Evolutionary conservation across 37 sponge, comb jelly and placozoan genomes (phyloP).

Genomic region (Ianthella basta): DNA sequence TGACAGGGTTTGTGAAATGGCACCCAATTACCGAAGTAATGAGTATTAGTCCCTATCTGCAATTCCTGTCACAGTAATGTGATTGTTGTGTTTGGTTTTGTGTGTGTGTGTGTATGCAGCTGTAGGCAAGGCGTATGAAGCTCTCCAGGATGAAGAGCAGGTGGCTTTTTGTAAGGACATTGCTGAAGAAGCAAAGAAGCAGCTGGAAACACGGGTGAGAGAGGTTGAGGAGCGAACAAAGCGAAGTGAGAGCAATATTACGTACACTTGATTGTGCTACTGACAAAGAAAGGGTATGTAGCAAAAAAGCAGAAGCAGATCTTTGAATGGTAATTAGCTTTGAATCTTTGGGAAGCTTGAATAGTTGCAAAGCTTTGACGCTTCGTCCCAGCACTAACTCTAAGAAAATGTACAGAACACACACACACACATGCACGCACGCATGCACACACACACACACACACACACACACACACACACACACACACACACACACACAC

Average conservation of each 20-base stretch:
- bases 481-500: neutral
- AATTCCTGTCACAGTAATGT: neutral
- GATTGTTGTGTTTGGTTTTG: neutral
- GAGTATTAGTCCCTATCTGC: neutral
- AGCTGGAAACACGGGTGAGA: constrained; percentile 40
- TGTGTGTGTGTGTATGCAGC: constrained; percentile 42
- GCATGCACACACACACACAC: neutral
- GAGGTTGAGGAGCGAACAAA: neutral
- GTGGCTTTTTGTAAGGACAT: constrained; percentile 60
- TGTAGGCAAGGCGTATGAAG: constrained; percentile 88
- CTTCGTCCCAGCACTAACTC: too few relatives aligned
- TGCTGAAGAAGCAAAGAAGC: constrained; percentile 71
- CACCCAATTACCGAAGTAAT: neutral
- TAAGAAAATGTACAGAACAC: too few relatives aligned
- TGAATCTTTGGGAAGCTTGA: too few relatives aligned
- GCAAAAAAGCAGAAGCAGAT: too few relatives aligned
- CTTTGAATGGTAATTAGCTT: too few relatives aligned
- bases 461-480: too few relatives aligned
- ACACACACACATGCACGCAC: constrained; percentile 30
- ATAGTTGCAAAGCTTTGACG: too few relatives aligned
- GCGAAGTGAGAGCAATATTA: neutral
- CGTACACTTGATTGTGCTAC: constrained; percentile 26
- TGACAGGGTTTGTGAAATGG: neutral
- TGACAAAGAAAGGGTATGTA: too few relatives aligned
- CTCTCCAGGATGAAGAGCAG: constrained; percentile 82